Evolutionary conservation across 2,888 invertebrate genomes (phyloP).

Genomic region (Perizoma flavofasciatum): DNA sequence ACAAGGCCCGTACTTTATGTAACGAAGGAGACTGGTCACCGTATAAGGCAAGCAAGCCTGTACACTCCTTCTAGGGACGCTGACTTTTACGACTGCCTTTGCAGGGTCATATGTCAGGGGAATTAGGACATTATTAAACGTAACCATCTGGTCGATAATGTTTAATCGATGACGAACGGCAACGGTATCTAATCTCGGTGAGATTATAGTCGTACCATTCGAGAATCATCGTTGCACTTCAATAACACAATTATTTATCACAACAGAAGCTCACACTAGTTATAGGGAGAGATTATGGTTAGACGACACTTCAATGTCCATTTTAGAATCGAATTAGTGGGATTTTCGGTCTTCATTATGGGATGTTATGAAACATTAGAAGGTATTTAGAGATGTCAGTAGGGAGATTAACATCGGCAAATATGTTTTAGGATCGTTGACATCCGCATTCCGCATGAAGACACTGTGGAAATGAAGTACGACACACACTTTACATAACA

Average conservation of each 20-base stretch:
- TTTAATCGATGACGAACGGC: slow-evolving; percentile 35
- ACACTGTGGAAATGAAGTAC: slow-evolving; percentile 37
- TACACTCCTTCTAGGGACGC: slow-evolving; percentile 72
- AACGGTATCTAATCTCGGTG: slow-evolving; percentile 49
- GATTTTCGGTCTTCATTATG: slow-evolving; percentile 24
- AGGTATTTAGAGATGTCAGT: slow-evolving; percentile 38
- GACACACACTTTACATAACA: slow-evolving; percentile 37
- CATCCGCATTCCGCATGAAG: slow-evolving; percentile 35
- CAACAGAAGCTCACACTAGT: slow-evolving; percentile 48
- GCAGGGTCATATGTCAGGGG: slow-evolving; percentile 79
- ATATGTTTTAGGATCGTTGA: slow-evolving; percentile 23
- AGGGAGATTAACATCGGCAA: slow-evolving; percentile 31
- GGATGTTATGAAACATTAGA: slow-evolving; percentile 29
- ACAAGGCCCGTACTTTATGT: slow-evolving; percentile 76
- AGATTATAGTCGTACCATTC: slow-evolving; percentile 42
- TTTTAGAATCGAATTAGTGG: slow-evolving; percentile 42
- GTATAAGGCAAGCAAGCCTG: slow-evolving; percentile 69
- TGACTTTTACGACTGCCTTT: slow-evolving; percentile 73
- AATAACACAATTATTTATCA: slow-evolving; percentile 38
- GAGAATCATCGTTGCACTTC: slow-evolving; percentile 43
- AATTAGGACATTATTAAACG: slow-evolving; percentile 68
- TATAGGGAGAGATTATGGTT: slow-evolving; percentile 48
- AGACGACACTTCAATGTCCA: slow-evolving; percentile 45
- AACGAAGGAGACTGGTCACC: slow-evolving; percentile 68
- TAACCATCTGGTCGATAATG: slow-evolving; percentile 65